These are phyloP conservation scores for Leistus spinibarbis DNA, from an alignment of 2,888 invertebrate species.

Conservation along the genomic window DNA sequence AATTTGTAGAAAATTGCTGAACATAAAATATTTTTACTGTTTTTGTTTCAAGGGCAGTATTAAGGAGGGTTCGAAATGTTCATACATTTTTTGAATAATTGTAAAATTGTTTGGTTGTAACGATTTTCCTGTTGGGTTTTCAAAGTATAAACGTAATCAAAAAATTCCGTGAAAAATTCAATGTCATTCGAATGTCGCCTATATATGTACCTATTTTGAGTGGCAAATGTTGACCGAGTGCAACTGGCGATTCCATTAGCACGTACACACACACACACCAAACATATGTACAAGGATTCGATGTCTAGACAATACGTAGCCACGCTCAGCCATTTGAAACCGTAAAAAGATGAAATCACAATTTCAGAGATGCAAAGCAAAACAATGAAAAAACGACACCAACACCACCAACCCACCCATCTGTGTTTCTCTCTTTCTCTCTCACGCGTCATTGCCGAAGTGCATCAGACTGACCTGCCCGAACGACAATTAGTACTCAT, in stretches of 20 bases:
- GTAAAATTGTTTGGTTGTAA: too few species aligned
- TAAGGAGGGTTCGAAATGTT: too few species aligned
- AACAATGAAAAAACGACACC: neutral
- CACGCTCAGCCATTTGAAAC: neutral
- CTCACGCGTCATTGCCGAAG: neutral
- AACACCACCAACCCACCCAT: neutral
- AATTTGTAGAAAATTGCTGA: too few species aligned
- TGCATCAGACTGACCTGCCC: neutral
- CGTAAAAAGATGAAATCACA: neutral
- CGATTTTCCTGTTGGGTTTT: too few species aligned
- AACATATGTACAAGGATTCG: conserved; percentile 28
- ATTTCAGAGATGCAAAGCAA: neutral
- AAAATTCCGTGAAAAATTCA: too few species aligned
- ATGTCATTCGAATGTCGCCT: neutral
- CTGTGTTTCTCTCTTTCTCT: neutral
- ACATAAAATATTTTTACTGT: too few species aligned
- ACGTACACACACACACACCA: conserved; percentile 15
- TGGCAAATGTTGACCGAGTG: neutral
- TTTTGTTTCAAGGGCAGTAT: too few species aligned
- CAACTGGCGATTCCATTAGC: conserved; percentile 35
- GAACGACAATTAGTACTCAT: neutral
- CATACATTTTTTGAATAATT: too few species aligned
- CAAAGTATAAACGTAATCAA: too few species aligned
- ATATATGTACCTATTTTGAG: neutral
- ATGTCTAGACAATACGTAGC: conserved; percentile 36